A percentile compares a stretch with the other conserved stretches of the same genome.
Evolutionary conservation across 2,797 vertebrate genomes (phyloP).

Genomic region (Picus viridis): DNA sequence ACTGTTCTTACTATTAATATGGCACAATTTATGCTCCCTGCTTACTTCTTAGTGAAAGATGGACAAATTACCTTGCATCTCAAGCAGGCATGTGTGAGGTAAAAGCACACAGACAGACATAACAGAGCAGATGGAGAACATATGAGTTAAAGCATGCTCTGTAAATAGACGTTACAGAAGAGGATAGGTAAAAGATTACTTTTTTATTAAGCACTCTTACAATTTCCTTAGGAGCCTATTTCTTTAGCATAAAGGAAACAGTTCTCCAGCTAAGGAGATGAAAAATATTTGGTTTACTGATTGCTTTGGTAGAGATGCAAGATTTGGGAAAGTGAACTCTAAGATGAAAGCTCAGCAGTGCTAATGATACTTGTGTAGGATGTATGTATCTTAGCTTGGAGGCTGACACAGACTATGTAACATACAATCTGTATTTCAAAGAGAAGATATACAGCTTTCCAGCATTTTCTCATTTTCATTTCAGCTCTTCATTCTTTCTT

Average conservation of each 20-base stretch:
- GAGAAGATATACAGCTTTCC: neutral
- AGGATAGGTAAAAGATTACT: neutral
- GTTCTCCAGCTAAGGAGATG: neutral
- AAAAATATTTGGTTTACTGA: neutral
- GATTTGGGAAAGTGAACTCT: neutral
- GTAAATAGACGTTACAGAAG: slow-evolving; percentile 6
- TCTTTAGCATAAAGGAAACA: neutral
- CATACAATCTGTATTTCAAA: neutral
- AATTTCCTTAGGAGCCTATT: neutral
- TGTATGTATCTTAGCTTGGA: neutral
- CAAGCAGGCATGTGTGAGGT: neutral
- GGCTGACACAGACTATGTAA: neutral
- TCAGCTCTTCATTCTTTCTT: neutral
- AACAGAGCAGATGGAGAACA: slow-evolving; percentile 46
- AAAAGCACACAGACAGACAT: neutral
- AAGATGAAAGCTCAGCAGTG: neutral
- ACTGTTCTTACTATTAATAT: neutral
- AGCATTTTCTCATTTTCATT: neutral
- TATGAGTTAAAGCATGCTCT: slow-evolving; percentile 22
- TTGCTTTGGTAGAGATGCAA: neutral
- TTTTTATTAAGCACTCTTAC: slow-evolving; percentile 22
- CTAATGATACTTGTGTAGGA: neutral
- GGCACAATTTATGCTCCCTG: neutral
- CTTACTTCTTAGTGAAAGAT: neutral
- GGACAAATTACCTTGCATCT: slow-evolving; percentile 6